Evolutionary conservation across 2,888 invertebrate species (phyloP), one percentile per base, ranked within the genome.

Genomic region (Aromia moschata): DNA sequence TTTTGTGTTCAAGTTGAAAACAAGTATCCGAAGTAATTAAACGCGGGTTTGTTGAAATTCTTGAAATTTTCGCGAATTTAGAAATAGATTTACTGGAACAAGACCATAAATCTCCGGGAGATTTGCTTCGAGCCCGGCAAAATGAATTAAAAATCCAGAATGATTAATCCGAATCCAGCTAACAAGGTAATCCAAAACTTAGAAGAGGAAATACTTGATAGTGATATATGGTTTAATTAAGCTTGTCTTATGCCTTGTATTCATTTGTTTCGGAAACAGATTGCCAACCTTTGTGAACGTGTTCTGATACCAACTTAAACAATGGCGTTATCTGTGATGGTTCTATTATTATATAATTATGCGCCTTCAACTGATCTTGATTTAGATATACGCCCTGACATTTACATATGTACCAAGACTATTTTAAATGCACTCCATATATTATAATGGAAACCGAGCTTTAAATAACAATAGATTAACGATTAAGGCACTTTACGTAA

Each of bases 171-270:
- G 71, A 70, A 73, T 75, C 75, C 71, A 69, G 74, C 72, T 76
- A 79, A 78, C 78, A 78, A 79, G 79, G 76, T 79, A 77, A 77
- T 77, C 77, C 74, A 69, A 74, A 76, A 76, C 75, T 77, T 75
- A 65, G 72, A 70, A 70, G 68, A 71, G 71, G 71, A 71, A 71
- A 71, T 70, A 71, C 62, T 75, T 76, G 76, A 77, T 76, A 70
- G 77, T 79, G 80, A 80, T 79, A 74, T 79, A 79, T 79, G 74
- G 77, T 78, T 79, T 79, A 80, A 80, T 80, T 80, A 78, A 80
- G 74, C 77, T 78, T 79, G 80, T 80, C 79, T 78, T 78, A 77
- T 76, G 76, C 77, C 73, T 75, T 80, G 80, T 80, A 78, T 79
- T 79, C 79, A 80, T 80, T 80, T 80, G 79, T 80, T 80, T 77